Conservation (phyloP, 2,797 vertebrate species). For the Phoebastria nigripes region DNA sequence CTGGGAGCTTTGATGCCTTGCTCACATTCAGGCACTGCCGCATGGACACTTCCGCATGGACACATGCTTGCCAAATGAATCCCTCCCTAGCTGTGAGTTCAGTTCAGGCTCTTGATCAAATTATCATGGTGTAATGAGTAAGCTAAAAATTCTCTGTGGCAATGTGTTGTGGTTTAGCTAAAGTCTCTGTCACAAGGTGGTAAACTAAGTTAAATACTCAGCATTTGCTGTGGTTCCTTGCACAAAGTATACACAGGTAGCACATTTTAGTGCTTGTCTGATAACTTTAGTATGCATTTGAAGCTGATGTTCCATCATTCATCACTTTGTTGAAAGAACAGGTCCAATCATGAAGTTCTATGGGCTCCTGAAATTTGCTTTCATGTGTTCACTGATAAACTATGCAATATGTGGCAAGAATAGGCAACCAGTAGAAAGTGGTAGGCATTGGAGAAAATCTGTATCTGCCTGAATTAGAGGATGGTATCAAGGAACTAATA, state of each 20-base stretch:
- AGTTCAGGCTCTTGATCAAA: background rate
- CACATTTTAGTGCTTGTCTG: background rate
- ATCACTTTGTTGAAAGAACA: background rate
- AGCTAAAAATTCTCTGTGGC: background rate
- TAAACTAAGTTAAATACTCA: background rate
- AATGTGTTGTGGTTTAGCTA: background rate
- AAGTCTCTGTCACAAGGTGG: background rate
- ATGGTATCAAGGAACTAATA: background rate
- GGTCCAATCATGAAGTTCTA: background rate
- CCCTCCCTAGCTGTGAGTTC: background rate
- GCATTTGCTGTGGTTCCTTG: background rate
- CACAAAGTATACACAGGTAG: background rate
- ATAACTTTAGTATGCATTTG: background rate
- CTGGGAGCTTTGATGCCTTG: background rate
- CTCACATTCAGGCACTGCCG: background rate
- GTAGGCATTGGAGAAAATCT: background rate
- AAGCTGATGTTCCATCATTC: background rate
- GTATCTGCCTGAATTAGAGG: background rate
- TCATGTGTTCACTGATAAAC: background rate
- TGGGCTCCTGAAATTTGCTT: background rate
- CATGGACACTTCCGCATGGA: fast-evolving
- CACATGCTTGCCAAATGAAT: background rate
- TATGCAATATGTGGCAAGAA: background rate
- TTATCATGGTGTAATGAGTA: background rate
- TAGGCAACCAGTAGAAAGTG: background rate